Percentiles rank a stretch among this genome's conserved stretches.
Evolutionary conservation across 2,113 vertebrate genomes (phyloP).

Genomic region (Brienomyrus longianalis): DNA sequence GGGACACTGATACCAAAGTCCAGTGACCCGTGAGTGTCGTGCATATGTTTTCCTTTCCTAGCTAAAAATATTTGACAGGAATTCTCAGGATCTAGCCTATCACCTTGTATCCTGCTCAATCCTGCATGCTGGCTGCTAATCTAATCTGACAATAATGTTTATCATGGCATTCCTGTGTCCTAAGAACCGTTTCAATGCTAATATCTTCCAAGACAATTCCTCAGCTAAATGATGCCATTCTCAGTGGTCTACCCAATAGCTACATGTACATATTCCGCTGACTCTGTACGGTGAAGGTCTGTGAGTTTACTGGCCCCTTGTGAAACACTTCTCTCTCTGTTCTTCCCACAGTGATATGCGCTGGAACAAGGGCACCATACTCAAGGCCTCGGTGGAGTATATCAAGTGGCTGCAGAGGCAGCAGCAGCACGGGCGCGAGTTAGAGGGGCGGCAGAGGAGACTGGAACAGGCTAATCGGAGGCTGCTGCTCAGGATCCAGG

Average conservation of each 20-base stretch:
- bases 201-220: background rate
- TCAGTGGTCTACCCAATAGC: background rate
- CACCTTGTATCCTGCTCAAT: background rate
- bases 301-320: slow-evolving; percentile 59
- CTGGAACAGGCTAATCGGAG: slow-evolving; percentile 89
- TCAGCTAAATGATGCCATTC: background rate
- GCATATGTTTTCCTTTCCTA: background rate
- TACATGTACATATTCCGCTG: slow-evolving; percentile 63
- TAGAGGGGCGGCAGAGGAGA: slow-evolving; percentile 93
- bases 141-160: background rate
- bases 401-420: slow-evolving; percentile 99
- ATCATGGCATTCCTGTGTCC: slow-evolving; percentile 60
- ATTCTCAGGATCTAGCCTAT: background rate
- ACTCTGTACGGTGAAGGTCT: slow-evolving; percentile 68
- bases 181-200: slow-evolving; percentile 41
- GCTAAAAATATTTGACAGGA: background rate
- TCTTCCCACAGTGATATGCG: slow-evolving; percentile 89
- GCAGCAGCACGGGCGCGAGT: slow-evolving; percentile 90
- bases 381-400: slow-evolving; percentile 98
- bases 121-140: background rate
- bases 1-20: slow-evolving; percentile 97
- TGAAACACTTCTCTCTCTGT: slow-evolving; percentile 37
- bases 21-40: slow-evolving; percentile 72
- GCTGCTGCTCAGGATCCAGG: slow-evolving; percentile 92
- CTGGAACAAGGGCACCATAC: slow-evolving; percentile 99